These are phyloP conservation scores for Bothrops jararaca DNA, from an alignment of 2,113 vertebrate species.

Conservation along the genomic window DNA sequence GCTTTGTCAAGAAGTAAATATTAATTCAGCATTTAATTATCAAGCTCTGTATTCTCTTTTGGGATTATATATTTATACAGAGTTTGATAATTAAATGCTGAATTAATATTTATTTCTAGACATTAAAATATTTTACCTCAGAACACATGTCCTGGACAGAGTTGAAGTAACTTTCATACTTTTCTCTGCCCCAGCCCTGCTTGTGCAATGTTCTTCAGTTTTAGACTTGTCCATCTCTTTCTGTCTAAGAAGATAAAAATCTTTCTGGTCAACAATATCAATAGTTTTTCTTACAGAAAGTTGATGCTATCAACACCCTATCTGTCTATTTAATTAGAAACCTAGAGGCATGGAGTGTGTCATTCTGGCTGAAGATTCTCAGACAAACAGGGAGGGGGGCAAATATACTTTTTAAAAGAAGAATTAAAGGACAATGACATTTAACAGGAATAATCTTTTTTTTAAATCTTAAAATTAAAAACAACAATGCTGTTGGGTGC, in stretches of 20 bases:
- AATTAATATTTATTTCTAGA: neutral
- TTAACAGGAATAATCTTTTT: neutral
- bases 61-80: too few species aligned
- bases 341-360: slow-evolving; percentile 49
- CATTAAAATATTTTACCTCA: neutral
- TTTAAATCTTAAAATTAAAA: neutral
- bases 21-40: neutral
- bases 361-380: slow-evolving; percentile 48
- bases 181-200: slow-evolving; percentile 6
- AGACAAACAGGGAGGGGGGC: neutral
- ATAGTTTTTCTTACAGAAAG: slow-evolving; percentile 68
- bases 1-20: neutral
- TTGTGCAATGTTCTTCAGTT: slow-evolving; percentile 7
- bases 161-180: neutral
- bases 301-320: slow-evolving; percentile 64
- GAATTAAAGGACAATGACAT: slow-evolving; percentile 18
- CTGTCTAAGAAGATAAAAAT: slow-evolving; percentile 68
- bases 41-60: neutral
- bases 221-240: slow-evolving; percentile 46
- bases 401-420: slow-evolving; percentile 10
- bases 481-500: neutral
- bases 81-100: neutral
- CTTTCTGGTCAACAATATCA: slow-evolving; percentile 64
- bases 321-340: slow-evolving; percentile 71
- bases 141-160: neutral